phyloP scores from a whole-genome alignment of 2,888 invertebrate genomes.

The Nomada ruficornis region DNA sequence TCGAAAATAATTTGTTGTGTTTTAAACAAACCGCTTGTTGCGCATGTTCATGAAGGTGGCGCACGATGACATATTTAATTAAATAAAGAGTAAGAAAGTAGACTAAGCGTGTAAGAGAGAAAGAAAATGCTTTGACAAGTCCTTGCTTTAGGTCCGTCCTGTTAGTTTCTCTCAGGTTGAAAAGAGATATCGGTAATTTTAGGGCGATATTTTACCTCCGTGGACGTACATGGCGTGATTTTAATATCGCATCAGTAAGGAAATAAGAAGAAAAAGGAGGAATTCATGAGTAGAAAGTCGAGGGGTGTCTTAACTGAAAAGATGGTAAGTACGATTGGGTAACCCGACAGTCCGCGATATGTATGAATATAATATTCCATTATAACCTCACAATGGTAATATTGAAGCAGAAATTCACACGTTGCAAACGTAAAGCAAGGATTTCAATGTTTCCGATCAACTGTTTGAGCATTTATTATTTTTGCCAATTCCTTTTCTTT shows the following conservation, averaged over 20 bases:
- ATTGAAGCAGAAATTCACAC: background rate
- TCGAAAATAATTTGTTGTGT: background rate
- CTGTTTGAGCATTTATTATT: constrained; percentile 6
- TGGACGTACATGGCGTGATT: constrained; percentile 8
- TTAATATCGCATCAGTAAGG: constrained; percentile 7
- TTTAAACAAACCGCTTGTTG: constrained; percentile 14
- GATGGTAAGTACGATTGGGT: constrained; percentile 39
- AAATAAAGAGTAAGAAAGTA: constrained; percentile 50
- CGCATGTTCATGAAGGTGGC: constrained; percentile 39
- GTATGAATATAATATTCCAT: constrained; percentile 26
- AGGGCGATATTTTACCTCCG: background rate
- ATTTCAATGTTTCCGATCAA: background rate
- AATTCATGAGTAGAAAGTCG: constrained; percentile 24
- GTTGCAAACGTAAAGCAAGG: background rate
- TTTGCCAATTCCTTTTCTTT: constrained; percentile 8
- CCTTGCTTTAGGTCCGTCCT: constrained; percentile 14
- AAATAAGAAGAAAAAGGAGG: background rate
- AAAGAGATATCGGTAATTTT: constrained; percentile 18
- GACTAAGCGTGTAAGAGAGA: constrained; percentile 25
- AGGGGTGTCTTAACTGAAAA: constrained; percentile 22
- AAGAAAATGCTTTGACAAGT: constrained; percentile 51
- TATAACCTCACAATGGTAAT: constrained; percentile 29
- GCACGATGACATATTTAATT: constrained; percentile 42
- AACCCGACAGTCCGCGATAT: constrained; percentile 3
- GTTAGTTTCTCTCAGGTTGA: constrained; percentile 25